phyloP scores from a whole-genome alignment of 2,888 invertebrate species.

The Tetragonisca angustula region DNA sequence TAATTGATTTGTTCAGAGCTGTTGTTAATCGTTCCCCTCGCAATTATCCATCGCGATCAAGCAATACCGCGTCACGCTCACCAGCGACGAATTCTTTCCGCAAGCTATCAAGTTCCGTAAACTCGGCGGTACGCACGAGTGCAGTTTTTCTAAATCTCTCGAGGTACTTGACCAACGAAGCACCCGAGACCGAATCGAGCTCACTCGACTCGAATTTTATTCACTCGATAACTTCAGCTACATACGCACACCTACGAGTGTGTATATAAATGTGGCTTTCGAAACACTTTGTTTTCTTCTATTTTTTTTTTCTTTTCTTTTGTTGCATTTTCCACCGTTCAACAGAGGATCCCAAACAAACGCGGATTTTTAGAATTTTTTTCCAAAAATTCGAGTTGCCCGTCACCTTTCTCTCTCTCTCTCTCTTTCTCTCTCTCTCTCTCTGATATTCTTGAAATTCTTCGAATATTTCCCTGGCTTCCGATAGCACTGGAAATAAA shows the following conservation, averaged over 20 bases:
- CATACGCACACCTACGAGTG: background rate
- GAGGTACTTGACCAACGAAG: background rate
- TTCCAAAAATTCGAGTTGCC: background rate
- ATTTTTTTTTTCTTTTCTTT: background rate
- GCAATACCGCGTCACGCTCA: background rate
- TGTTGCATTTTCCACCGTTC: background rate
- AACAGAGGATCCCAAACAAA: background rate
- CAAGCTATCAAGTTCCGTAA: too few species aligned
- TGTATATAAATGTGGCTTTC: background rate
- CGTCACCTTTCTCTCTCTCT: background rate
- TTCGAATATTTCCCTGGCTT: too few species aligned
- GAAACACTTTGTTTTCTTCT: background rate
- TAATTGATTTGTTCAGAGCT: too few species aligned
- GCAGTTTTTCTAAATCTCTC: background rate
- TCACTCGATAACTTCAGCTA: background rate
- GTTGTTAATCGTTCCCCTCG: too few species aligned
- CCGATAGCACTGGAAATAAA: background rate
- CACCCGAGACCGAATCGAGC: background rate
- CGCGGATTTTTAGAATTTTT: background rate
- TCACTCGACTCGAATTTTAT: background rate
- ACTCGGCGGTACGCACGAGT: background rate
- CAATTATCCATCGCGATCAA: background rate
- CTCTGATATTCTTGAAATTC: too few species aligned
- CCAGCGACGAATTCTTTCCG: background rate
- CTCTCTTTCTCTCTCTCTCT: too few species aligned